Percentiles rank a stretch among this genome's conserved stretches.
These are phyloP conservation scores for Capreolus pygargus DNA, from an alignment of 2,113 vertebrate species.

Conservation along the genomic window DNA sequence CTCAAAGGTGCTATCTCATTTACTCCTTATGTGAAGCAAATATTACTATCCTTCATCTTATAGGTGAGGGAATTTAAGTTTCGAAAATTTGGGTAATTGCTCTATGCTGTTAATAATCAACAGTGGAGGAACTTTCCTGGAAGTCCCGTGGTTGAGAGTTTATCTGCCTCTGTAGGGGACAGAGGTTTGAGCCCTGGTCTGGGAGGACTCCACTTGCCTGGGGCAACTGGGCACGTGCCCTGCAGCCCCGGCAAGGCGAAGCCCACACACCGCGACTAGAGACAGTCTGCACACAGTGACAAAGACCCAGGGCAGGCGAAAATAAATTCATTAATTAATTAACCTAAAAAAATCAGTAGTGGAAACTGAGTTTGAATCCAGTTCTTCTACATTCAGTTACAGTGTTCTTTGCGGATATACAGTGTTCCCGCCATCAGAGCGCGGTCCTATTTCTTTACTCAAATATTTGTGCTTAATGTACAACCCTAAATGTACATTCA, in stretches of 20 bases:
- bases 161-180: not conserved
- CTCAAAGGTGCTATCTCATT: not conserved
- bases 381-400: not conserved
- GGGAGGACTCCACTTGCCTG: not conserved
- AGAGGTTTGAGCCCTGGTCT: not conserved
- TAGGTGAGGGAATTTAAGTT: not conserved
- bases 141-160: not conserved
- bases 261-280: not conserved
- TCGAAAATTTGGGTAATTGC: not conserved
- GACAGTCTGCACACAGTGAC: not conserved
- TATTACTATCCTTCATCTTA: not conserved
- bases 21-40: not conserved
- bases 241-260: not conserved
- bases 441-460: not conserved
- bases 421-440: not conserved
- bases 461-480: not conserved
- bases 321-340: not conserved
- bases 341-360: not conserved
- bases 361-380: not conserved
- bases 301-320: not conserved
- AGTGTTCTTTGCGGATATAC: not conserved
- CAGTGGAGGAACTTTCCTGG: not conserved
- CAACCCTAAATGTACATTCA: not conserved
- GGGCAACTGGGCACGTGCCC: not conserved
- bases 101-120: not conserved